Evolutionary conservation across 2,113 vertebrate species (phyloP).

Genomic region (Melanerpes aurifrons): DNA sequence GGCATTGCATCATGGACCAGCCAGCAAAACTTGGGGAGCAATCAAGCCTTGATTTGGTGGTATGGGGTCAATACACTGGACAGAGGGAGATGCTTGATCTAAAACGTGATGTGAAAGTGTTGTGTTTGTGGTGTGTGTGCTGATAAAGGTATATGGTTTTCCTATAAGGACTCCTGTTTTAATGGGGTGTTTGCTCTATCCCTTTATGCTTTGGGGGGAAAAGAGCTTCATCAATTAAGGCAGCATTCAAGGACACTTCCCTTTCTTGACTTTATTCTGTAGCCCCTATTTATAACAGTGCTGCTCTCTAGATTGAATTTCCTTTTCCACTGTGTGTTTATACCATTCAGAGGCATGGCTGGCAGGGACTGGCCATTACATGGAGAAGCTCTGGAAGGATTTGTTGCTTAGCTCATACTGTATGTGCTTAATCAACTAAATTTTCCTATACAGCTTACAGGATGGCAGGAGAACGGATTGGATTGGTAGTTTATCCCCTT

Average conservation of each 20-base stretch:
- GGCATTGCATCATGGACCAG: background rate
- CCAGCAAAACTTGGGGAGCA: background rate
- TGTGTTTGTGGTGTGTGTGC: background rate
- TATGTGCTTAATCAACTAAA: background rate
- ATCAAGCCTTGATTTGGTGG: background rate
- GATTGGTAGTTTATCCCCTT: background rate
- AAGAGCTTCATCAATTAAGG: background rate
- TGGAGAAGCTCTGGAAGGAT: background rate
- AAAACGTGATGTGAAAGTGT: background rate
- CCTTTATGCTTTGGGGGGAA: background rate
- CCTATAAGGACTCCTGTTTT: background rate
- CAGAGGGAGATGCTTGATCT: background rate
- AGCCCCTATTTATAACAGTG: slow-evolving; percentile 2
- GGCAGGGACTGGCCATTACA: background rate
- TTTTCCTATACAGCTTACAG: background rate
- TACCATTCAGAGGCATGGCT: background rate
- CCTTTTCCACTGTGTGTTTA: background rate
- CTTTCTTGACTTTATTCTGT: background rate
- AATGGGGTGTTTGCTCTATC: background rate
- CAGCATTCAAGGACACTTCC: background rate
- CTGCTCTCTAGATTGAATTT: background rate
- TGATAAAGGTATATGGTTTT: background rate
- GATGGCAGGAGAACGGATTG: background rate
- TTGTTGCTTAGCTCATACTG: background rate
- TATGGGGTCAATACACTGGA: background rate